Base-by-base conservation (phyloP, 2,797 vertebrate species). In the Coluber constrictor region DNA sequence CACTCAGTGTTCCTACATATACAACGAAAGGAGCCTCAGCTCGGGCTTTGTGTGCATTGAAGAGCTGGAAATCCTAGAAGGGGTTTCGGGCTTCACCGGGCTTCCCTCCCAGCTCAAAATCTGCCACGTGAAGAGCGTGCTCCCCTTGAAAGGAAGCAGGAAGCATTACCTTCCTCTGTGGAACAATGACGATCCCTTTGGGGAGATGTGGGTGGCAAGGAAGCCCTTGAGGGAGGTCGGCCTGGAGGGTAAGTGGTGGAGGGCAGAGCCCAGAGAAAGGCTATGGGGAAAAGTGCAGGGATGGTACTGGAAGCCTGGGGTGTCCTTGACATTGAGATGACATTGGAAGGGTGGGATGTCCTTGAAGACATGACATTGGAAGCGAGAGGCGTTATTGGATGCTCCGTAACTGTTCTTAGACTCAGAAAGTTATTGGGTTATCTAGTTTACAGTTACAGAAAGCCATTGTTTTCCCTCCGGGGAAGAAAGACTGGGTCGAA, bases 151-250 rank as follows among this genome's bases (percentile, higher is more conserved):
- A 86, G 95, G 97, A 0, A 94, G 94, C 83, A 97, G 95, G 70
- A 98, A 97, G 86, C 98, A 98, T 95, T 99, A 99, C 96, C 96
- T 99, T 88, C 94, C 98, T 0, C 97, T 99, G 43, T 99, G 99
- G 99, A 99, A 99, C 95, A 98, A 98, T 37, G 98, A 99, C 86
- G 98, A 99, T 37, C 98, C 98, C 0, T 98, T 98, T 11, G 98
- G 99, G 6, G 97, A 97, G 4, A 8, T 97, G 5, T 99, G 99
- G 99, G 89, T 94, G 66, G 93, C 94, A 0, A 95, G 95, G 10
- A 94, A 51, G n/a, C 90, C 96, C 0, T 94, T 96, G 0, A 94
- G 96, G 15, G 97, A 97, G 13, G 94, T 96, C 27, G 93, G 97
- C 23, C 96, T 98, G 87, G 98, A 98, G 9, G 97, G 99, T 99